Evolutionary conservation across 1,140 invertebrate species (phyloP).

Genomic region (Pseudomyrmex pallidus): DNA sequence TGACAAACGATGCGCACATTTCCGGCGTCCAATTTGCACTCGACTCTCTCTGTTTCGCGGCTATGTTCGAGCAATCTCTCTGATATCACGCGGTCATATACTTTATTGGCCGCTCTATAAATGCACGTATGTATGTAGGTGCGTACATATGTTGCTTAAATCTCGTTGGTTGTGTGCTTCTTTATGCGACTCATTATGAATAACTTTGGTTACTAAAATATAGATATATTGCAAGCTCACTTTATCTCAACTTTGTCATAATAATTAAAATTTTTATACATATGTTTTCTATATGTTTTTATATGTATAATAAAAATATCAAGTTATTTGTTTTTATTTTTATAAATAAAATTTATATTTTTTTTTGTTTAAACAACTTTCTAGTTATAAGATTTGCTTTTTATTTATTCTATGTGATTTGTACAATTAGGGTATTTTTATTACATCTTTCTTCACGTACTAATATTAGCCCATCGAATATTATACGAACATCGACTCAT

Average conservation of each 20-base stretch:
- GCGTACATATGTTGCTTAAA: neutral
- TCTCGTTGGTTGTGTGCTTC: neutral
- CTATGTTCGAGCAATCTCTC: slow-evolving; percentile 60
- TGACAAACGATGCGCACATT: slow-evolving; percentile 76
- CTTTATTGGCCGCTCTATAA: slow-evolving; percentile 53
- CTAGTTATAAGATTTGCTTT: too few relatives aligned
- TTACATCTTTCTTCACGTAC: too few relatives aligned
- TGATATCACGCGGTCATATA: slow-evolving; percentile 53
- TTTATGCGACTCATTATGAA: slow-evolving; percentile 44
- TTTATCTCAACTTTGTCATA: too few relatives aligned
- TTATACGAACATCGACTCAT: neutral
- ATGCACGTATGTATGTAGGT: slow-evolving; percentile 13
- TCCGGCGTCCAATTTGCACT: slow-evolving; percentile 61
- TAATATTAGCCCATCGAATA: too few relatives aligned
- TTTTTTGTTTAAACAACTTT: too few relatives aligned
- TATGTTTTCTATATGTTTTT: too few relatives aligned
- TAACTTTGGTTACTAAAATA: slow-evolving; percentile 20
- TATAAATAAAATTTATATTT: too few relatives aligned
- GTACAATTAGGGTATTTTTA: too few relatives aligned
- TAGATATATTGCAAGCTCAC: neutral
- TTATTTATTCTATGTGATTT: too few relatives aligned
- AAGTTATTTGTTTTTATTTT: too few relatives aligned
- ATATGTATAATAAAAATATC: too few relatives aligned
- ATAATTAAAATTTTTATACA: too few relatives aligned
- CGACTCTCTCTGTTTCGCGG: slow-evolving; percentile 51